Conservation (phyloP, 1,140 invertebrate species). For the Hestina assimilis region DNA sequence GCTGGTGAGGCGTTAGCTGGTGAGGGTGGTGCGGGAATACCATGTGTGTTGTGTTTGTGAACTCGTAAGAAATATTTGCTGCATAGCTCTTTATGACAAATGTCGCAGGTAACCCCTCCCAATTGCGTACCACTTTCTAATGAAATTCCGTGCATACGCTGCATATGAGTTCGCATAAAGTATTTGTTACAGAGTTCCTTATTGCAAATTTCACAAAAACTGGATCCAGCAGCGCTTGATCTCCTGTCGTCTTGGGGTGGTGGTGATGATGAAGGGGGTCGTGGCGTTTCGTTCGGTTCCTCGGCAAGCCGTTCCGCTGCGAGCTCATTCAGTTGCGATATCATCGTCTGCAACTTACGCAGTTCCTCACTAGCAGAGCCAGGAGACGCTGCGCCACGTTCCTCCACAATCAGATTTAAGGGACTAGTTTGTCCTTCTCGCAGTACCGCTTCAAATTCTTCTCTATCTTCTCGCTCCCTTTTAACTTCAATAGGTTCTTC, state of each 20-base stretch:
- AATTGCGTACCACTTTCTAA: constrained; percentile 94
- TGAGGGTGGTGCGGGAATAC: constrained; percentile 83
- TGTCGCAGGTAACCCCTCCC: constrained; percentile 95
- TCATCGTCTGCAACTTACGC: constrained; percentile 94
- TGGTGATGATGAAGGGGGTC: constrained; percentile 58
- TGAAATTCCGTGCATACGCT: constrained; percentile 99
- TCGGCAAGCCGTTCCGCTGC: constrained; percentile 80
- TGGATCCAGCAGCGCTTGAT: constrained; percentile 81
- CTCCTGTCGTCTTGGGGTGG: constrained; percentile 62
- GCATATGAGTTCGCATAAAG: constrained; percentile 99
- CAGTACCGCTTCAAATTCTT: constrained; percentile 59
- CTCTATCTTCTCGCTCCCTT: constrained; percentile 58
- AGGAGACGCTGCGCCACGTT: constrained; percentile 61
- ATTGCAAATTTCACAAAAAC: constrained; percentile 99
- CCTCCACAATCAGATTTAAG: constrained; percentile 74
- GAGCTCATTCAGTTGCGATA: constrained; percentile 90
- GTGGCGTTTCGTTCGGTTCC: constrained; percentile 58
- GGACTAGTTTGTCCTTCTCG: constrained; percentile 71
- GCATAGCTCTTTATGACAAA: constrained; percentile 98
- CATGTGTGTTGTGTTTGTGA: constrained; percentile 98
- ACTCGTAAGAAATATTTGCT: constrained; percentile 98
- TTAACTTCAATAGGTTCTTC: constrained; percentile 73
- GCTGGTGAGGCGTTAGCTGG: constrained; percentile 76
- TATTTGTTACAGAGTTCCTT: constrained; percentile 99
- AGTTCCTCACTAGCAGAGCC: constrained; percentile 88